Evolutionary conservation across 2,888 invertebrate genomes (phyloP).

Genomic region (Macrophya annulata): DNA sequence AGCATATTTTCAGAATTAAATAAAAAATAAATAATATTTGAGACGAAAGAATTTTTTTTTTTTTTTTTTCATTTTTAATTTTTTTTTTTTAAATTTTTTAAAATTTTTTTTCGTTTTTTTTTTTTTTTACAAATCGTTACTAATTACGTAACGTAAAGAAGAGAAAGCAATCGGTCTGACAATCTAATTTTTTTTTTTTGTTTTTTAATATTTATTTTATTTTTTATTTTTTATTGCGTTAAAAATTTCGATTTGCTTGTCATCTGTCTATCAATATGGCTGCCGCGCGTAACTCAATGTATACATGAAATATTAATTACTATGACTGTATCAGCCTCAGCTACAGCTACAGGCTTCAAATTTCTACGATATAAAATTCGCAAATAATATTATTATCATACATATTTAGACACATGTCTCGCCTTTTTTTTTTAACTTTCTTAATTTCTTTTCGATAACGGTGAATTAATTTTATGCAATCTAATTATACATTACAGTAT

Average conservation of each 20-base stretch:
- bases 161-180: neutral
- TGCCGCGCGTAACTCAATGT: constrained; percentile 21
- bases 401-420: neutral
- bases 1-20: too few relatives aligned
- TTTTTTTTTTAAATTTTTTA: too few relatives aligned
- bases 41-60: neutral
- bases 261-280: constrained; percentile 32
- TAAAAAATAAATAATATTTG: neutral
- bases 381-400: neutral
- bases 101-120: too few relatives aligned
- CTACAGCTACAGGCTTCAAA: constrained; percentile 3
- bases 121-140: neutral
- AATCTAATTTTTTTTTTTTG: neutral
- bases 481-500: too few relatives aligned
- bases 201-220: too few relatives aligned
- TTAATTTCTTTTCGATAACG: neutral
- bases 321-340: constrained; percentile 32
- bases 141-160: neutral
- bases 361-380: neutral
- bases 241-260: constrained; percentile 40
- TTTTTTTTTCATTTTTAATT: too few relatives aligned
- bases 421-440: neutral
- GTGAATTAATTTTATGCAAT: neutral
- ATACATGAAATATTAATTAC: constrained; percentile 27
- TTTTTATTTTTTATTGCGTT: neutral